These are phyloP conservation scores for Zaprionus davidi DNA, from an alignment of 1,140 invertebrate genomes.

Conservation along the genomic window DNA sequence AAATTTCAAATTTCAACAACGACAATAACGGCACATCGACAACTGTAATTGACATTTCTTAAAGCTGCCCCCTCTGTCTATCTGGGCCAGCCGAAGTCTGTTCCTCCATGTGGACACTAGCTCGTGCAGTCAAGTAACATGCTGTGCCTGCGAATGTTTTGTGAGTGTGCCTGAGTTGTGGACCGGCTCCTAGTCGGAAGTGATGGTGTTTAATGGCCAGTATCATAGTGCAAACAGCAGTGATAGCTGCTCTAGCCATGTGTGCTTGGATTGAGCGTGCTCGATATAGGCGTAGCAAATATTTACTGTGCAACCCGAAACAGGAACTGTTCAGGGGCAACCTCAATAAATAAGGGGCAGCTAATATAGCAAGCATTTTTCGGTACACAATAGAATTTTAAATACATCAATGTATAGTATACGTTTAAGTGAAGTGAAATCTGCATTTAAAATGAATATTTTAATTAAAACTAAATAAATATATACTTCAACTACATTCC, in stretches of 20 bases:
- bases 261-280: neutral
- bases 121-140: conserved; percentile 46
- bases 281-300: neutral
- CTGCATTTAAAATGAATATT: neutral
- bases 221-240: conserved; percentile 42
- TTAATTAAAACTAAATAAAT: conserved; percentile 7
- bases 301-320: neutral
- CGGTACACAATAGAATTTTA: too few relatives aligned
- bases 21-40: conserved; percentile 42
- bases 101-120: conserved; percentile 17
- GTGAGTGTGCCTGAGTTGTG: conserved; percentile 15
- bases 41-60: conserved; percentile 58
- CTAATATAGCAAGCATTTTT: neutral
- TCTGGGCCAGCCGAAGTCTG: neutral
- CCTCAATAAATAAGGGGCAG: neutral
- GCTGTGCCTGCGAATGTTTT: conserved; percentile 25
- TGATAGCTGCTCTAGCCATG: conserved; percentile 26
- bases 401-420: neutral
- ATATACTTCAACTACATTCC: neutral
- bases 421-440: neutral
- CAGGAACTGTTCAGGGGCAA: neutral
- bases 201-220: conserved; percentile 44
- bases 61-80: neutral
- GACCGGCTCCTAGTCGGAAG: conserved; percentile 28
- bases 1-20: conserved; percentile 48